Conservation (phyloP, 2,888 invertebrate genomes). For the Rotaria socialis region DNA sequence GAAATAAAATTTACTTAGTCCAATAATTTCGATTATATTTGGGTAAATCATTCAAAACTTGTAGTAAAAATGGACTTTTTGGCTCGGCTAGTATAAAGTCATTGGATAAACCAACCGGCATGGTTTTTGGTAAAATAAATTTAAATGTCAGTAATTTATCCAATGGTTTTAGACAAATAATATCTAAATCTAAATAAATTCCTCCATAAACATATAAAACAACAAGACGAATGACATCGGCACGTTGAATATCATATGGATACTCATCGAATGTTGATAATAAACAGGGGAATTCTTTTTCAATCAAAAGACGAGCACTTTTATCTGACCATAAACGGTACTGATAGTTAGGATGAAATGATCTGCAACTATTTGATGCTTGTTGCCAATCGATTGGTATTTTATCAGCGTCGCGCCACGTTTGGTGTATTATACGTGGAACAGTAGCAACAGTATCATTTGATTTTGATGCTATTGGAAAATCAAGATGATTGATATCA, state of each 20-base stretch:
- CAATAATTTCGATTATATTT: background rate
- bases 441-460: background rate
- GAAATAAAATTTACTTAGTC: background rate
- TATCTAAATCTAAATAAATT: constrained; percentile 48
- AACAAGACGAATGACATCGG: constrained; percentile 48
- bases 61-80: constrained; percentile 39
- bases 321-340: constrained; percentile 48
- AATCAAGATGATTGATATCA: background rate
- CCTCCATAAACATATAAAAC: constrained; percentile 48
- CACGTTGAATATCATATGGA: constrained; percentile 47
- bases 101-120: constrained; percentile 47
- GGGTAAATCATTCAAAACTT: background rate
- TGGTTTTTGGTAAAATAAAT: constrained; percentile 46
- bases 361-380: background rate
- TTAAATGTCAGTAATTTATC: background rate
- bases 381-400: background rate
- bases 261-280: constrained; percentile 47
- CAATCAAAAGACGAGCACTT: constrained; percentile 44
- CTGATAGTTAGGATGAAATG: constrained; percentile 43
- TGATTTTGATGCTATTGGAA: background rate
- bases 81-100: constrained; percentile 45
- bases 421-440: background rate
- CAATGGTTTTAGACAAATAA: constrained; percentile 26
- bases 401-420: background rate
- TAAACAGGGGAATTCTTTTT: constrained; percentile 48